These are phyloP conservation scores for Caenorhabditis sp. DNA, from an alignment of 2,888 invertebrate species.

Conservation along the genomic window DNA sequence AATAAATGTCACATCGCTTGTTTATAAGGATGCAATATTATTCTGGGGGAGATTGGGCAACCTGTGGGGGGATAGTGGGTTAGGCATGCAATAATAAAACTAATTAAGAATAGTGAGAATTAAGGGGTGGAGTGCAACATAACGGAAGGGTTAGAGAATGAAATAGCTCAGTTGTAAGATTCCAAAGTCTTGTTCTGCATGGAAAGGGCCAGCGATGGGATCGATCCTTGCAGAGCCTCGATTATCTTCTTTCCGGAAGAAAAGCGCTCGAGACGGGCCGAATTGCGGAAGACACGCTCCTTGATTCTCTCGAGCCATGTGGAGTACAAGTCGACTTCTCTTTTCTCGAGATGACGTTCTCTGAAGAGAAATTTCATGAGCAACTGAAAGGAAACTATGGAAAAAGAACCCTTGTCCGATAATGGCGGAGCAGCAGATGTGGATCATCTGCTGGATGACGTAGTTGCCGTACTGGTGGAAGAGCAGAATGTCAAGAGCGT, in stretches of 20 bases:
- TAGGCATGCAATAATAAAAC: conserved; percentile 14
- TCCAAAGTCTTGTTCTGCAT: background rate
- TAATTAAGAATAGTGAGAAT: background rate
- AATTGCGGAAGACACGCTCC: conserved; percentile 43
- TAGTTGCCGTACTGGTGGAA: conserved; percentile 77
- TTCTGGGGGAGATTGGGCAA: background rate
- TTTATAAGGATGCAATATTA: conserved; percentile 7
- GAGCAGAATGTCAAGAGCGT: conserved; percentile 71
- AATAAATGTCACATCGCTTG: conserved; percentile 2
- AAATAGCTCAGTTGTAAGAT: conserved; percentile 2
- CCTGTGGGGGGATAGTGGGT: background rate
- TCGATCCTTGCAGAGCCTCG: conserved; percentile 49
- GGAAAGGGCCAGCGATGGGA: background rate
- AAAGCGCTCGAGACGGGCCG: conserved; percentile 58
- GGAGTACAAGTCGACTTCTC: conserved; percentile 35
- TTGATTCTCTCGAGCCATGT: conserved; percentile 54
- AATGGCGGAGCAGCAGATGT: conserved; percentile 57
- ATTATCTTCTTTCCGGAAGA: conserved; percentile 76
- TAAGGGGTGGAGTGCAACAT: background rate
- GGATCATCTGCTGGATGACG: conserved; percentile 74
- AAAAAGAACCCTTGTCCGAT: conserved; percentile 18
- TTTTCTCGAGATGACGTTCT: conserved; percentile 7
- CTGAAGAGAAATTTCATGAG: no score
- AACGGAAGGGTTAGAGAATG: background rate
- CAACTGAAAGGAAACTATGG: no score